Conservation (phyloP, 2,888 invertebrate species). For the Aspidiotus destructor region DNA sequence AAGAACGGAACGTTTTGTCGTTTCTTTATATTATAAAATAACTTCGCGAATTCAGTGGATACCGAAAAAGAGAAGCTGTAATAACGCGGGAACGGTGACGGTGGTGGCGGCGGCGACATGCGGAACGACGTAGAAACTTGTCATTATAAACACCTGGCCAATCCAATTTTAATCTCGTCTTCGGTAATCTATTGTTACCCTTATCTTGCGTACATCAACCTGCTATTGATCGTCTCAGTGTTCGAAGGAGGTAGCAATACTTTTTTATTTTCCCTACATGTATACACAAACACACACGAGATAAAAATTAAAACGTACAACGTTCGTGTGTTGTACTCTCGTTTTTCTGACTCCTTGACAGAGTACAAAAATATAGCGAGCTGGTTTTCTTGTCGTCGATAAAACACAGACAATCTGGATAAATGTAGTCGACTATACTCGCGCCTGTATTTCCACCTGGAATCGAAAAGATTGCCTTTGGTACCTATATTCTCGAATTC, state of each 20-base stretch:
- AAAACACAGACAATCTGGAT: too few species aligned
- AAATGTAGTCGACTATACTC: too few species aligned
- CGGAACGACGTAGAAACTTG: slow-evolving; percentile 9
- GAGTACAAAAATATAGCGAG: not conserved
- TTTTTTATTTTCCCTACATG: not conserved
- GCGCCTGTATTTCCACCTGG: too few species aligned
- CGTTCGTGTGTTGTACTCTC: slow-evolving; percentile 8
- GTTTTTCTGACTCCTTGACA: slow-evolving; percentile 28
- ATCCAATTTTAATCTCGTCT: slow-evolving; percentile 26
- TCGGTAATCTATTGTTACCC: slow-evolving; percentile 9
- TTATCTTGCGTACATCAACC: slow-evolving; percentile 20
- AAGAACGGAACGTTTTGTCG: too few species aligned
- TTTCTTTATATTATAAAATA: not conserved
- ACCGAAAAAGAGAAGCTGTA: not conserved
- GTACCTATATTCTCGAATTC: not conserved
- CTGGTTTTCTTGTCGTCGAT: too few species aligned
- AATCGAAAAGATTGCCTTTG: too few species aligned
- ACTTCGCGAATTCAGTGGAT: not conserved
- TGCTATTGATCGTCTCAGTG: slow-evolving; percentile 19
- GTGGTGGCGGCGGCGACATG: not conserved
- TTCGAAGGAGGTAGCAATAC: slow-evolving; percentile 14
- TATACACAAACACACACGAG: not conserved
- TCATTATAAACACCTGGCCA: slow-evolving; percentile 30
- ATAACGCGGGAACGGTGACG: not conserved
- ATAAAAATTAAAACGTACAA: slow-evolving; percentile 7